phyloP scores from a whole-genome alignment of 2,113 vertebrate species.

The Numenius arquata region DNA sequence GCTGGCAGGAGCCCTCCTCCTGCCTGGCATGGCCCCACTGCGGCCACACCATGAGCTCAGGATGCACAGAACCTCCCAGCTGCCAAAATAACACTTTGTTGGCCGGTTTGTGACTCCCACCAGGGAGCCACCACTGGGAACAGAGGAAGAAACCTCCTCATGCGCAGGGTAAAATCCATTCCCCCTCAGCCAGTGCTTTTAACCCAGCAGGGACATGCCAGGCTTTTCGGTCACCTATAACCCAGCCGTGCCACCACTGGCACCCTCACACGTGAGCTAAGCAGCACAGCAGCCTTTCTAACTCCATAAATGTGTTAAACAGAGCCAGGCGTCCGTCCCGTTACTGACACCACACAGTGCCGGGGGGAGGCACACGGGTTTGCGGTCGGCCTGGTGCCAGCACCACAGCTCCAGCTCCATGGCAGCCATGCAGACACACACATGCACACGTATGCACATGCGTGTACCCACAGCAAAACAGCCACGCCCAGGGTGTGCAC shows the following conservation, averaged over 20 bases:
- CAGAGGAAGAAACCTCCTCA: neutral
- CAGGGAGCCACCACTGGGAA: fast-evolving
- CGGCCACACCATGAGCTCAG: fast-evolving
- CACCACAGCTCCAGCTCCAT: fast-evolving
- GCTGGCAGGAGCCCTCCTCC: neutral
- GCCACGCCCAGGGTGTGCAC: neutral
- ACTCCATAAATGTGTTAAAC: neutral
- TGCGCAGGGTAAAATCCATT: neutral
- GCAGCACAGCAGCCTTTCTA: neutral
- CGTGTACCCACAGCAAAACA: neutral
- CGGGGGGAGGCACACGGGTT: fast-evolving
- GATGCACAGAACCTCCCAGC: neutral
- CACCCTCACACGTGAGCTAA: neutral
- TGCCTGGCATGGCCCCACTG: fast-evolving
- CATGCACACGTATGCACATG: fast-evolving
- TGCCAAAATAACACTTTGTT: neutral
- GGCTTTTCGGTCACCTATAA: neutral
- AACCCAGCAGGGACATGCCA: fast-evolving
- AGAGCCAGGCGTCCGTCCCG: fast-evolving
- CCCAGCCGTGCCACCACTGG: fast-evolving
- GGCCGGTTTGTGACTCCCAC: fast-evolving
- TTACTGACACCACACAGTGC: neutral
- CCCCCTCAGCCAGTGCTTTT: fast-evolving
- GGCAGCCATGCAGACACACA: fast-evolving
- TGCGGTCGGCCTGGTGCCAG: fast-evolving